Evolutionary conservation across 2,797 vertebrate genomes (phyloP).

Genomic region (Spea hammondii): DNA sequence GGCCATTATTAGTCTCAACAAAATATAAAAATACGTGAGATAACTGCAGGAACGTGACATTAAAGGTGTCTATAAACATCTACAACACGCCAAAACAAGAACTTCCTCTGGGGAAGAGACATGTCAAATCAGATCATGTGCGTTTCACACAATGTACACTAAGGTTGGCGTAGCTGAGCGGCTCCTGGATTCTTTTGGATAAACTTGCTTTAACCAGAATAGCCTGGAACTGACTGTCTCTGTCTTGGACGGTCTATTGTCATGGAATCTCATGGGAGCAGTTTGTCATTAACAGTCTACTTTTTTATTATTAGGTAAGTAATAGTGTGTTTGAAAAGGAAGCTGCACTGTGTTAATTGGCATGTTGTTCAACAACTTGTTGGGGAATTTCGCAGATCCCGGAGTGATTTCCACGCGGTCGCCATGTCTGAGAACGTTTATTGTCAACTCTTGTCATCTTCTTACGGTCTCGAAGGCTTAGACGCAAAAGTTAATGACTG

Average conservation of each 20-base stretch:
- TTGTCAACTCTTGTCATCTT: constrained; percentile 23
- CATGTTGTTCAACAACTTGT: constrained; percentile 3
- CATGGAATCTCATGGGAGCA: constrained; percentile 24
- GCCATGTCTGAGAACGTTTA: constrained; percentile 11
- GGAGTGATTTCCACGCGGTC: not conserved
- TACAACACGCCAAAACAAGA: constrained; percentile 9
- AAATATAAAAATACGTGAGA: not conserved
- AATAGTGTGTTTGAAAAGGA: constrained; percentile 24
- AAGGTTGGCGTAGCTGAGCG: constrained; percentile 12
- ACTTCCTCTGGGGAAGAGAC: constrained; percentile 28
- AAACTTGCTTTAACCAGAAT: constrained; percentile 30
- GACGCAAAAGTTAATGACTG: constrained; percentile 28
- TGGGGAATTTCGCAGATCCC: not conserved
- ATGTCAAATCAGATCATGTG: constrained; percentile 1
- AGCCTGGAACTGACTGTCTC: constrained; percentile 38
- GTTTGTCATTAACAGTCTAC: constrained; percentile 21
- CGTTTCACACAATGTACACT: constrained; percentile 12
- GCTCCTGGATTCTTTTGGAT: constrained; percentile 35
- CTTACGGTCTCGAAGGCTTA: not conserved
- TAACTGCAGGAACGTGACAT: not conserved
- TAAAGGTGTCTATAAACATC: constrained; percentile 11
- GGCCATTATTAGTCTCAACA: not conserved
- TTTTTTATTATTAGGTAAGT: constrained; percentile 31
- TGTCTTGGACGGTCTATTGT: constrained; percentile 37
- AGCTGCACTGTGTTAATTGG: constrained; percentile 16